Evolutionary conservation across 2,797 vertebrate species (phyloP), one percentile per base, ranked within the genome.

Genomic region (Pygocentrus nattereri): DNA sequence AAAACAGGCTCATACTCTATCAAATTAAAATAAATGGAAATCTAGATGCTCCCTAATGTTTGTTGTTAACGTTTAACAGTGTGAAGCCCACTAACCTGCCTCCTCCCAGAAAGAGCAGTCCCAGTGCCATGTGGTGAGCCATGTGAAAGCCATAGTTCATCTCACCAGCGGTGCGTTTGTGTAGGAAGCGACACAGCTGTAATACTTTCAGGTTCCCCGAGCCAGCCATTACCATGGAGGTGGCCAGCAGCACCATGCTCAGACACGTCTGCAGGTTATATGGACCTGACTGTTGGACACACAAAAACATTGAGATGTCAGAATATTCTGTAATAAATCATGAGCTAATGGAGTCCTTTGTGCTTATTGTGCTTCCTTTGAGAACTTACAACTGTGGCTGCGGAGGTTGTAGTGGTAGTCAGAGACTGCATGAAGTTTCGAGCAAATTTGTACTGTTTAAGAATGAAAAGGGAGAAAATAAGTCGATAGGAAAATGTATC

Each of bases 61-160:
- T 56, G 56, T 10, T 0, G 18, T n/a, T n/a, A n/a, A n/a, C n/a
- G n/a, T n/a, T n/a, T n/a, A 7, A 8, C 21, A 11, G 56, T 23
- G 6, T 25, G 8, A 47, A 34, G 4, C 62, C 21, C 41, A 85
- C 91, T 90, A 89, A 98, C 98, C 98, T 96, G 89, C 98, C 98
- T 77, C 97, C 97, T 86, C 98, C 98, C 77, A 99, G 90, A 87
- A 99, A 99, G 0, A 99, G 96, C 72, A 99, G 93, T 1, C 98
- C 98, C 85, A 99, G 90, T 13, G 97, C 96, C 98, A 99, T 99
- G 91, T 99, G 98, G 85, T 98, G 97, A 79, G 98, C 97, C 95
- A 99, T 96, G 91, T 99, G 97, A 86, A 99, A 98, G 61, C 98
- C 98, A 0, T 99, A 99, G 92, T 99, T 99, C 97, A 98, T 98